Evolutionary conservation across 2,113 vertebrate species (phyloP).

Genomic region (Phalacrocorax aristotelis): DNA sequence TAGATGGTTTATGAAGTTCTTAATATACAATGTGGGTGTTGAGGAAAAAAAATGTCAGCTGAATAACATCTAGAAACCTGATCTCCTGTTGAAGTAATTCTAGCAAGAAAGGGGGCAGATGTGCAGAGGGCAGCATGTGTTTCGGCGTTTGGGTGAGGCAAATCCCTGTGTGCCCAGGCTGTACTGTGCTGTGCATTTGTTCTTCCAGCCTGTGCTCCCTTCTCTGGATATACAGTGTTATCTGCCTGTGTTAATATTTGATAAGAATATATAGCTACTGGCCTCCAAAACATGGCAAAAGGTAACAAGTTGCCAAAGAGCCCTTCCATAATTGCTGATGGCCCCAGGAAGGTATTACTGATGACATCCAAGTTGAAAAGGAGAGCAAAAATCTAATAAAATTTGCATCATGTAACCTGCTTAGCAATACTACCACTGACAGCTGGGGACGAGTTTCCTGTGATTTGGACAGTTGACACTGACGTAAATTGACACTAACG

Average conservation of each 20-base stretch:
- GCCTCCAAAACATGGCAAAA: background rate
- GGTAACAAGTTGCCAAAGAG: background rate
- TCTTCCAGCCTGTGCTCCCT: background rate
- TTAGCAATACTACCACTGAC: background rate
- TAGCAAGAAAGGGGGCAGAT: background rate
- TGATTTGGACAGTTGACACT: background rate
- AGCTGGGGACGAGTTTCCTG: background rate
- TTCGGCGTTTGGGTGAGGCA: background rate
- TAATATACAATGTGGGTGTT: background rate
- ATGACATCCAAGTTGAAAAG: background rate
- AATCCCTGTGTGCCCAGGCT: background rate
- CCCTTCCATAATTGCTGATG: background rate
- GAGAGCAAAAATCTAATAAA: background rate
- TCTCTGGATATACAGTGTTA: background rate
- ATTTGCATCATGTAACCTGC: background rate
- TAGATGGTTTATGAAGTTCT: background rate
- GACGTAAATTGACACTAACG: background rate
- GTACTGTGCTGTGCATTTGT: background rate
- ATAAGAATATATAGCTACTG: background rate
- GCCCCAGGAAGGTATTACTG: fast-evolving
- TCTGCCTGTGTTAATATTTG: background rate
- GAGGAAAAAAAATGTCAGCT: background rate
- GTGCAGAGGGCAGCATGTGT: background rate
- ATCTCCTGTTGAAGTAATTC: background rate
- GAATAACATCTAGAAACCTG: background rate